phyloP scores from a whole-genome alignment of 2,113 vertebrate species.

The Percopsis transmontana region DNA sequence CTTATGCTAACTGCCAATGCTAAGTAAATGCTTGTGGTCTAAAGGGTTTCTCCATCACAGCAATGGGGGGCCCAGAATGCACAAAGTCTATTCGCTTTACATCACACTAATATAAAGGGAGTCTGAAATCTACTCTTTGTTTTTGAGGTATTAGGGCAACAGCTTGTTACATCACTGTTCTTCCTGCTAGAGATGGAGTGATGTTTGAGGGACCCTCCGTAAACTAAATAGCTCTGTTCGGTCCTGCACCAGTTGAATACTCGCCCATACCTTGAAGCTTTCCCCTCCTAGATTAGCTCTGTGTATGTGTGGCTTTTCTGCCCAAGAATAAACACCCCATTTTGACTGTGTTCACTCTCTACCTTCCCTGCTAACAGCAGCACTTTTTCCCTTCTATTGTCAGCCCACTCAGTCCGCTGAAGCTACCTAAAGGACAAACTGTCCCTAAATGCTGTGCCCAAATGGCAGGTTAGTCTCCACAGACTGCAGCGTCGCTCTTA shows the following conservation, averaged over 20 bases:
- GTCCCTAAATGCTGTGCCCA: constrained; percentile 56
- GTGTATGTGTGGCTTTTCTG: constrained; percentile 59
- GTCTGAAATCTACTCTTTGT: neutral
- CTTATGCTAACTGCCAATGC: neutral
- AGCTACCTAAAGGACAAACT: constrained; percentile 62
- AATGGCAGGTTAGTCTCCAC: constrained; percentile 59
- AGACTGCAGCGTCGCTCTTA: constrained; percentile 55
- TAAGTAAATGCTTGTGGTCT: constrained; percentile 13
- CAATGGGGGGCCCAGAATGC: neutral
- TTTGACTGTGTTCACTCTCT: constrained; percentile 54
- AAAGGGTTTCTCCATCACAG: constrained; percentile 14
- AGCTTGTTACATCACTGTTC: neutral
- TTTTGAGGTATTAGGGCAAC: neutral
- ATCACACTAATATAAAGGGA: neutral
- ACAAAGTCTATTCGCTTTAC: constrained; percentile 2
- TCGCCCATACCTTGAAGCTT: constrained; percentile 38
- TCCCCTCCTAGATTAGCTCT: constrained; percentile 47
- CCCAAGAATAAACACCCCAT: constrained; percentile 68
- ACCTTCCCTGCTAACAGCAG: constrained; percentile 48
- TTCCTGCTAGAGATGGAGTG: neutral
- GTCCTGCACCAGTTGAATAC: constrained; percentile 50
- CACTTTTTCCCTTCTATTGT: constrained; percentile 53
- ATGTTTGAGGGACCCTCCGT: constrained; percentile 39
- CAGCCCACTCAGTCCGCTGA: constrained; percentile 48
- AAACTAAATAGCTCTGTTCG: constrained; percentile 50